Conservation (phyloP, 2,888 invertebrate genomes). For the Dastarcus helophoroides region DNA sequence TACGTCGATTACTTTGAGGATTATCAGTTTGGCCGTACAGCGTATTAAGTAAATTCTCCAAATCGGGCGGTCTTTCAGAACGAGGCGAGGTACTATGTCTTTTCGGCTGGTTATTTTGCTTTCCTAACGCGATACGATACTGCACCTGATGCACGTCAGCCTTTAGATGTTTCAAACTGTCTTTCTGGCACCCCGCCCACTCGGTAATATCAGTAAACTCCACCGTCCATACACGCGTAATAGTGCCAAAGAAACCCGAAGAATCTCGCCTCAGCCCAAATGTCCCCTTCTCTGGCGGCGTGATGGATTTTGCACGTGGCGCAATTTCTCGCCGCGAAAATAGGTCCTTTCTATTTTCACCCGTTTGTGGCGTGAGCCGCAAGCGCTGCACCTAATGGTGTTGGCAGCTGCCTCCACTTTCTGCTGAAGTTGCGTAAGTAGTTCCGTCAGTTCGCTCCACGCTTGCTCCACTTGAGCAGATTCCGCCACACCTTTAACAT, state of each 20-base stretch:
- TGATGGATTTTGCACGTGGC: slow-evolving; percentile 81
- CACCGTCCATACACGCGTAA: slow-evolving; percentile 93
- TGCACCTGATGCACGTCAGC: slow-evolving; percentile 88
- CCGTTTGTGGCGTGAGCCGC: slow-evolving; percentile 81
- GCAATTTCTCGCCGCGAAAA: slow-evolving; percentile 87
- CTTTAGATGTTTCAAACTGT: slow-evolving; percentile 66
- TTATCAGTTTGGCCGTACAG: slow-evolving; percentile 55
- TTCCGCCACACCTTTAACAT: slow-evolving; percentile 49
- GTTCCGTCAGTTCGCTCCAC: slow-evolving; percentile 74
- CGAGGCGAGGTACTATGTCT: slow-evolving; percentile 22
- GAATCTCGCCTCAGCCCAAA: slow-evolving; percentile 85
- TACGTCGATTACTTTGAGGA: slow-evolving; percentile 17
- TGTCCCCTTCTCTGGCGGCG: slow-evolving; percentile 88
- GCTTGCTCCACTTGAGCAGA: slow-evolving; percentile 75
- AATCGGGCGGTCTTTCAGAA: slow-evolving; percentile 61
- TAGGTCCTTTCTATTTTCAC: slow-evolving; percentile 74
- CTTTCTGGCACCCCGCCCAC: slow-evolving; percentile 91
- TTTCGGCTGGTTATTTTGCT: slow-evolving; percentile 20
- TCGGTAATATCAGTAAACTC: slow-evolving; percentile 90
- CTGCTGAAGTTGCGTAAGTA: slow-evolving; percentile 78
- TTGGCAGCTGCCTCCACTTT: slow-evolving; percentile 93
- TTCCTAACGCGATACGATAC: slow-evolving; percentile 69
- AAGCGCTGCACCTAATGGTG: slow-evolving; percentile 90
- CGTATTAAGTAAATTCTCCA: slow-evolving; percentile 73
- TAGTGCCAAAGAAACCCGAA: slow-evolving; percentile 89